These are phyloP conservation scores for Phoxinus phoxinus DNA, from an alignment of 2,113 vertebrate genomes.

Conservation along the genomic window DNA sequence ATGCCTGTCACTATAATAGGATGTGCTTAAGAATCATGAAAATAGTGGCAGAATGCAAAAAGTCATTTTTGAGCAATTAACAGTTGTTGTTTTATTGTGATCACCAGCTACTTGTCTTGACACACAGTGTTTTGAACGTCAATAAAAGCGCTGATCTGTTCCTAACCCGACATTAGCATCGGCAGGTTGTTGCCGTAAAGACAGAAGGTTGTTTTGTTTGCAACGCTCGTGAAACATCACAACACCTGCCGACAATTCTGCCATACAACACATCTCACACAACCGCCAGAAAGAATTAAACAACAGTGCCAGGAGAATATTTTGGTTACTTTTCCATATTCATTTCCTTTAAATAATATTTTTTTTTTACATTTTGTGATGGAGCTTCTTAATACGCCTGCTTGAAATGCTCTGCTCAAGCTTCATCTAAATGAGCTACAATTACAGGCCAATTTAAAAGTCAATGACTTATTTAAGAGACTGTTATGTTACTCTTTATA, in stretches of 20 bases:
- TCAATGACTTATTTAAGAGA: background rate
- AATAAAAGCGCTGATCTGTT: background rate
- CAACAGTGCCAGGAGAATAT: background rate
- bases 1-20: background rate
- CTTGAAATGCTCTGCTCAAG: constrained; percentile 8
- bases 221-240: background rate
- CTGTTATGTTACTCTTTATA: background rate
- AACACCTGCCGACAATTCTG: background rate
- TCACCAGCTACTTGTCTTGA: background rate
- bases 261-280: background rate
- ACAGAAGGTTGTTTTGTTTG: background rate
- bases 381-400: constrained; percentile 7
- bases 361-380: background rate
- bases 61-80: background rate
- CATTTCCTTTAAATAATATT: background rate
- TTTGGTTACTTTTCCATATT: background rate
- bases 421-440: background rate
- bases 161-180: background rate
- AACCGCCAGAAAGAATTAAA: background rate
- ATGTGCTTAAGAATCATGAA: too few species aligned
- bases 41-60: too few species aligned
- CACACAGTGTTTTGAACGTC: background rate
- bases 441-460: constrained; percentile 16
- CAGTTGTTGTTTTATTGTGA: background rate
- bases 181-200: background rate